These are phyloP conservation scores for Protophormia terraenovae DNA, from an alignment of 2,888 invertebrate species.

Conservation along the genomic window DNA sequence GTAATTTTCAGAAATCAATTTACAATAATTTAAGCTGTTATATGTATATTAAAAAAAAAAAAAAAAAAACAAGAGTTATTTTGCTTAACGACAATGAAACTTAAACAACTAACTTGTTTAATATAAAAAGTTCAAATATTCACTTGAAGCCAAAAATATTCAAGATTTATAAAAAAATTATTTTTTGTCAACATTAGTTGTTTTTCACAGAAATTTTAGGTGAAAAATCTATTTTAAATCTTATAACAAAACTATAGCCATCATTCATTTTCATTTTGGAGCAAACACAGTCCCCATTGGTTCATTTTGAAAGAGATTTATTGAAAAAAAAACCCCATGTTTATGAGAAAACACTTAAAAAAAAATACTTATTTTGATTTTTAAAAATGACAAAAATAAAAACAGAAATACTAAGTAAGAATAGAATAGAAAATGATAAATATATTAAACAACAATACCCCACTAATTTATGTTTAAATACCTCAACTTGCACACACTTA, in stretches of 20 bases:
- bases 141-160: too few species aligned
- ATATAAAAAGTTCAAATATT: too few species aligned
- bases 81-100: too few species aligned
- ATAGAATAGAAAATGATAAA: slow-evolving; percentile 15
- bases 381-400: background rate
- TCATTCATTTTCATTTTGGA: slow-evolving; percentile 29
- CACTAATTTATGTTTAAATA: slow-evolving; percentile 64
- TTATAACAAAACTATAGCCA: slow-evolving; percentile 20
- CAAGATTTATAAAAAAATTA: background rate
- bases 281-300: background rate
- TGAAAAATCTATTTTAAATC: slow-evolving; percentile 34
- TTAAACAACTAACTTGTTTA: too few species aligned
- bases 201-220: background rate
- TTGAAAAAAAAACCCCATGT: slow-evolving; percentile 24
- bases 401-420: background rate
- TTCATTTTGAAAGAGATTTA: slow-evolving; percentile 26
- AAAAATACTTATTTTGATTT: background rate
- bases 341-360: slow-evolving; percentile 5
- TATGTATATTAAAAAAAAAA: too few species aligned
- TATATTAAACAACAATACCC: slow-evolving; percentile 45
- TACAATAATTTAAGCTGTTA: too few species aligned
- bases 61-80: too few species aligned
- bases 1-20: too few species aligned
- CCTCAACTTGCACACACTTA: slow-evolving; percentile 72
- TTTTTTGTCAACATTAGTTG: background rate